Base-by-base conservation (phyloP, 1,140 invertebrate species). In the Bombus sylvicola region DNA sequence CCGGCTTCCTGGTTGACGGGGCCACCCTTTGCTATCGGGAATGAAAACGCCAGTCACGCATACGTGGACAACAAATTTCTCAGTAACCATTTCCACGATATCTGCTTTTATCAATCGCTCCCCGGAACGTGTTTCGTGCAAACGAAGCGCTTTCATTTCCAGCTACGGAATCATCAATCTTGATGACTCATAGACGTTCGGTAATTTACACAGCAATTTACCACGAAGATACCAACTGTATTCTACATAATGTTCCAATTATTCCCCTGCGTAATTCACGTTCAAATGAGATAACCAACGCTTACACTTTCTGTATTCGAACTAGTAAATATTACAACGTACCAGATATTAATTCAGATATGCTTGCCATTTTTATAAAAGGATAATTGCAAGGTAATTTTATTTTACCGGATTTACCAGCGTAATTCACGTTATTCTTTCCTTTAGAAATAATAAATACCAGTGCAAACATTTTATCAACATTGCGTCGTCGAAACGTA, bases 21-120 rank as follows among this genome's bases (percentile, higher is more conserved):
- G 57, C 22, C 64, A 53, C 15, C 62, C 81, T 64, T 53, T 41
- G 34, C 9, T 43, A 34, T 75, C 34, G 31, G 41, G 43, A 9
- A 10, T 31, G 43, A 34, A 71, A 79, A 71, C 66, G 68, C 43
- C 22, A 72, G 82, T 71, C 82, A 84, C 75, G 66, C 66, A 71
- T 71, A 71, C 34, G 12, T 31, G 34, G 47, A 79, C 75, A 79
- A 72, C 43, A 59, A 84, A 79, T 79, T 79, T 83, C 75, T 69
- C 64, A 28, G 43, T 59, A 79, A 79, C 66, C 75, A 43, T 71
- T 78, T 59, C 74, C 74, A 69, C 31, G 43, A 53, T 84, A 84
- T 84, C 82, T 79, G 39, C n/a, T 43, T 71, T 84, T 79, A 79
- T 84, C 82, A 84, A 71, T 84, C 64, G 75, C 59, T n/a, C 25